A percentile compares a stretch with the other conserved stretches of the same genome.
Conservation (phyloP, 1,140 invertebrate genomes). For the Lineus longissimus region DNA sequence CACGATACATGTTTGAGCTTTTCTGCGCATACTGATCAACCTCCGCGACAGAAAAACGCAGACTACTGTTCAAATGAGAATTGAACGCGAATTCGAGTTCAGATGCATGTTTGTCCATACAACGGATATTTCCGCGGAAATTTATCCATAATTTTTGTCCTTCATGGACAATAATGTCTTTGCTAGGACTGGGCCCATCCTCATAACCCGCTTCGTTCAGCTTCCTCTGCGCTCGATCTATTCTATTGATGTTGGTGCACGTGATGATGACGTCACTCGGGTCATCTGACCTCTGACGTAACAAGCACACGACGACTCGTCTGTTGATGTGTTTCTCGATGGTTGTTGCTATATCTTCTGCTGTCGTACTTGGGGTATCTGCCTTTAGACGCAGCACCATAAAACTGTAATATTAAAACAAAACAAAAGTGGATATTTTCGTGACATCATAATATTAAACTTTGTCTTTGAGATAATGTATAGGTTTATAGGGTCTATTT, state of each 20-base stretch:
- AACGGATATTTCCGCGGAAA: slow-evolving; percentile 37
- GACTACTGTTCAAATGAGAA: slow-evolving; percentile 20
- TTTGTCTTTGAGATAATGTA: too few species aligned
- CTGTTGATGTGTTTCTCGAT: slow-evolving; percentile 20
- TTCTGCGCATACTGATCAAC: slow-evolving; percentile 41
- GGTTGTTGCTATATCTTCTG: slow-evolving; percentile 19
- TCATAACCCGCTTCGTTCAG: slow-evolving; percentile 32
- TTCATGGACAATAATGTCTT: slow-evolving; percentile 31
- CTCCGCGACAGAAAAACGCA: slow-evolving; percentile 27
- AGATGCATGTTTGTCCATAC: slow-evolving; percentile 2
- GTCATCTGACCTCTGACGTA: slow-evolving; percentile 28
- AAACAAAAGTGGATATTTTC: too few species aligned
- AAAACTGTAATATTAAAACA: slow-evolving; percentile 19
- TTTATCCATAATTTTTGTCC: slow-evolving; percentile 31
- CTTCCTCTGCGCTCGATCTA: slow-evolving; percentile 20
- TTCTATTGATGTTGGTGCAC: slow-evolving; percentile 15
- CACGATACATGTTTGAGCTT: slow-evolving; percentile 33
- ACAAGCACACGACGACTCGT: slow-evolving; percentile 21
- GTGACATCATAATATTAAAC: too few species aligned
- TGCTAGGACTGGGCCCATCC: slow-evolving; percentile 27
- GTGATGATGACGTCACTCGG: slow-evolving; percentile 23
- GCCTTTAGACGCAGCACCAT: slow-evolving; percentile 24
- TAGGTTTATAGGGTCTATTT: too few species aligned
- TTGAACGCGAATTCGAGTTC: slow-evolving; percentile 24
- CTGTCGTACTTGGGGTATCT: slow-evolving; percentile 9